Evolutionary conservation across 2,113 vertebrate genomes (phyloP).

Genomic region (Rattus norvegicus): GRCr8 NC_086021.1:122327001-122327500

Average conservation of each 20-base stretch:
- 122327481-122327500: neutral
- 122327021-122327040: conserved; percentile 34
- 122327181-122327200: neutral
- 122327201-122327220: neutral
- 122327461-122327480: neutral
- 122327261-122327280: rapidly evolving
- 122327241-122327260: neutral
- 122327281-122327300: neutral
- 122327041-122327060: neutral
- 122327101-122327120: conserved; percentile 35
- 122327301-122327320: neutral
- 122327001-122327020: conserved; percentile 48
- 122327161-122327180: neutral
- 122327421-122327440: neutral
- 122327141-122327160: conserved; percentile 33
- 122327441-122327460: neutral
- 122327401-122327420: conserved; percentile 18
- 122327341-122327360: neutral
- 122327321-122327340: neutral
- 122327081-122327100: neutral
- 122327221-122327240: neutral
- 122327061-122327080: neutral
- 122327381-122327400: neutral
- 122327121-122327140: neutral
- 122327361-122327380: conserved; percentile 12